These are phyloP conservation scores for Pangasius krempfi DNA, from an alignment of 2,797 vertebrate genomes.

Conservation along the genomic window DNA sequence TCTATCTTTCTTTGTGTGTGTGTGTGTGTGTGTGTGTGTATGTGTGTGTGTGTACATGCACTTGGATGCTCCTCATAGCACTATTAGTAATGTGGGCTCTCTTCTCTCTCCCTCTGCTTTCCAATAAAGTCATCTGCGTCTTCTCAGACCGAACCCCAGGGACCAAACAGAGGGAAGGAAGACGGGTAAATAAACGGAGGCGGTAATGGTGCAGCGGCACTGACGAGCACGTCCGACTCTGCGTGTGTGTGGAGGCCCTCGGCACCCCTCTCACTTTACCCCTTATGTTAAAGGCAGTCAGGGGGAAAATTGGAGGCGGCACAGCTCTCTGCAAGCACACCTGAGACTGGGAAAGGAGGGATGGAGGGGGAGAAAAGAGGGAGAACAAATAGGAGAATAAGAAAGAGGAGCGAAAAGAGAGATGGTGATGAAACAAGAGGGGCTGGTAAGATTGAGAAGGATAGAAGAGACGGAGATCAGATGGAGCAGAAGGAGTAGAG, in stretches of 20 bases:
- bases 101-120: constrained; percentile 56
- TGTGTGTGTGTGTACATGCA: constrained; percentile 64
- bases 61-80: constrained; percentile 48
- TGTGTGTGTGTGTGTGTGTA: constrained; percentile 71
- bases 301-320: constrained; percentile 79
- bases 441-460: not conserved
- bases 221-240: constrained; percentile 64
- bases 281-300: constrained; percentile 84
- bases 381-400: not conserved
- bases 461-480: not conserved
- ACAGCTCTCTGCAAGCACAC: constrained; percentile 70
- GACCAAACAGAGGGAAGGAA: constrained; percentile 70
- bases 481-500: not conserved
- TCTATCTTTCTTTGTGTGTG: constrained; percentile 61
- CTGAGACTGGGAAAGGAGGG: constrained; percentile 70
- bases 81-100: constrained; percentile 44
- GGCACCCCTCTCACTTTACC: constrained; percentile 75
- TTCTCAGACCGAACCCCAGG: constrained; percentile 64
- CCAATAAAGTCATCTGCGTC: constrained; percentile 64
- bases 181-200: constrained; percentile 70
- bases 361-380: constrained; percentile 50
- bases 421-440: not conserved
- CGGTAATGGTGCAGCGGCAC: constrained; percentile 66
- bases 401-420: not conserved
- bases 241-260: constrained; percentile 51